Percentiles rank a stretch among this genome's conserved stretches.
Evolutionary conservation across 1,140 invertebrate genomes (phyloP).

Genomic region (Aphelenchoides fujianensis): DNA sequence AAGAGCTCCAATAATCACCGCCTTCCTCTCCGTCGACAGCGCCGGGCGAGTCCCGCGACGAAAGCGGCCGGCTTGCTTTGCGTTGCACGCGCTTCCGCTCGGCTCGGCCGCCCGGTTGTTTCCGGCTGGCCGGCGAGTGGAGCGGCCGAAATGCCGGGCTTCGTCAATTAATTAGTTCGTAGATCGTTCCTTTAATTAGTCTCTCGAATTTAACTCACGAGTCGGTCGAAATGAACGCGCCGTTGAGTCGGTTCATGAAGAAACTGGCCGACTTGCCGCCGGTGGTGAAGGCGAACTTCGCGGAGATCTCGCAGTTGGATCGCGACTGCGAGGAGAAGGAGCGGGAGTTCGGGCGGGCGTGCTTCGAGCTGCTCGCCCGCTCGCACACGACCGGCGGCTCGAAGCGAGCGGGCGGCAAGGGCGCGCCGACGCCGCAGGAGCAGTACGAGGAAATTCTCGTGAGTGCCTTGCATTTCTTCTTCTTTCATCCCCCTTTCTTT

Average conservation of each 20-base stretch:
- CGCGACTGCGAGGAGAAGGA: not conserved
- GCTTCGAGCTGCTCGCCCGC: not conserved
- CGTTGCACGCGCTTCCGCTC: too few species aligned
- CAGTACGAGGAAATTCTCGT: not conserved
- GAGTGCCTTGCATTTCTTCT: not conserved
- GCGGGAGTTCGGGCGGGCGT: not conserved
- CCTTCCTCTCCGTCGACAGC: too few species aligned
- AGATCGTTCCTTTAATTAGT: too few species aligned
- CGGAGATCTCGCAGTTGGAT: not conserved
- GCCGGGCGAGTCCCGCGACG: too few species aligned
- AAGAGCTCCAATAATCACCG: too few species aligned
- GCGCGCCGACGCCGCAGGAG: too few species aligned
- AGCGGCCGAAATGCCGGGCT: too few species aligned
- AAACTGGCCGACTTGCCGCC: not conserved
- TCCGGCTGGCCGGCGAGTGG: too few species aligned
- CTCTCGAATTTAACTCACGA: too few species aligned
- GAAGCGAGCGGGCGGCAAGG: not conserved
- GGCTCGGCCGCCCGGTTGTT: too few species aligned
- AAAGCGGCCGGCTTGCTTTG: too few species aligned
- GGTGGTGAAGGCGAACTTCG: not conserved
- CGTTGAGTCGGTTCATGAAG: slow-evolving; percentile 8
- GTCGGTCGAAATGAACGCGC: not conserved
- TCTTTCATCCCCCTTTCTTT: not conserved
- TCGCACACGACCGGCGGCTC: not conserved
- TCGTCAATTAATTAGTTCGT: too few species aligned